phyloP scores from a whole-genome alignment of 2,888 invertebrate genomes.

The Dynastes maya region DNA sequence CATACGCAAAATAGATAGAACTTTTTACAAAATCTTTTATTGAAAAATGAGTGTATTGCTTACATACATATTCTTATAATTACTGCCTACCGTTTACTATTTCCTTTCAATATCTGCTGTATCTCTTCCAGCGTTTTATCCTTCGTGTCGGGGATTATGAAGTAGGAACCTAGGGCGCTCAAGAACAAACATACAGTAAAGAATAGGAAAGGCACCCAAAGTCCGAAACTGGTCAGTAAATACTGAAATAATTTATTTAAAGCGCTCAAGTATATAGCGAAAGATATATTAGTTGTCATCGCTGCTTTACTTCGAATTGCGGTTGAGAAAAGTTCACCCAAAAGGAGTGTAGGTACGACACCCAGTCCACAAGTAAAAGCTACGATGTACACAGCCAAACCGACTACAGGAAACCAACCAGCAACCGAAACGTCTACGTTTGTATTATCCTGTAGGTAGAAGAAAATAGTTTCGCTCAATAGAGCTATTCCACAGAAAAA shows the following conservation, averaged over 20 bases:
- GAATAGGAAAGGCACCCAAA: constrained; percentile 63
- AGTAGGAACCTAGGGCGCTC: constrained; percentile 60
- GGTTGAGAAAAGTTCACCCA: constrained; percentile 63
- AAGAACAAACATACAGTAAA: constrained; percentile 61
- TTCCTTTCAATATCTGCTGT: constrained; percentile 62
- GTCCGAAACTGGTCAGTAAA: constrained; percentile 61
- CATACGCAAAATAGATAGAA: too few relatives aligned
- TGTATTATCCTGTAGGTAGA: constrained; percentile 58
- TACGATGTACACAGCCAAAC: constrained; percentile 61
- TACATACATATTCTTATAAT: neutral
- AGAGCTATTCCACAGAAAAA: constrained; percentile 57
- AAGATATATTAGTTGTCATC: constrained; percentile 59
- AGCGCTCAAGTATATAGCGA: constrained; percentile 56
- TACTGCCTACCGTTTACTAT: neutral
- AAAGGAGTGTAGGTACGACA: constrained; percentile 63
- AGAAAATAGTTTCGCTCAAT: constrained; percentile 59
- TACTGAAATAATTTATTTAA: constrained; percentile 63
- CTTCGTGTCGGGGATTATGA: constrained; percentile 66
- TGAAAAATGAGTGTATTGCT: neutral
- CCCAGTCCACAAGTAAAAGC: constrained; percentile 61
- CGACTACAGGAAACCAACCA: constrained; percentile 64
- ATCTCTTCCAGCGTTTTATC: constrained; percentile 67
- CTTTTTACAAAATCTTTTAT: neutral
- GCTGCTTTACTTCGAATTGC: constrained; percentile 64
- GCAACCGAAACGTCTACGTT: constrained; percentile 57